Percentiles rank a stretch among this genome's conserved stretches.
Conservation (phyloP, 2,888 invertebrate genomes). For the Augochlorella aurata region DNA sequence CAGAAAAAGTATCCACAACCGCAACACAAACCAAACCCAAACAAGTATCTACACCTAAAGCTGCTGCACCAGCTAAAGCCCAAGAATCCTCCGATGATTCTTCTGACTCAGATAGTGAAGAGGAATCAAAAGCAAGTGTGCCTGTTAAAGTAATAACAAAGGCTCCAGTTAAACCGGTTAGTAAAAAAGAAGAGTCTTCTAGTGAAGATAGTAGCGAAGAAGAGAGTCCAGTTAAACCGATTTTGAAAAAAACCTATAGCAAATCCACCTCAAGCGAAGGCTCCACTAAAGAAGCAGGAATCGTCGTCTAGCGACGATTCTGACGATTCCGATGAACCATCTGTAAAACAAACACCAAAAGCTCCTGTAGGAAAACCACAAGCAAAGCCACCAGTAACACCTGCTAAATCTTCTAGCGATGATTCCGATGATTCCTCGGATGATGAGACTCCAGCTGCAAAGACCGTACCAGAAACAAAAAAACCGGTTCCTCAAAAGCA, state of each 20-base stretch:
- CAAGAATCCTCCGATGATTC: slow-evolving; percentile 69
- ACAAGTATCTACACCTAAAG: slow-evolving; percentile 28
- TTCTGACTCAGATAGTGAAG: slow-evolving; percentile 79
- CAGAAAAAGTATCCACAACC: slow-evolving; percentile 53
- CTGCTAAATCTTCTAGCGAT: slow-evolving; percentile 67
- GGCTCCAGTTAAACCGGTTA: slow-evolving; percentile 49
- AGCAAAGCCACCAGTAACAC: slow-evolving; percentile 25
- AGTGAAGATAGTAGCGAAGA: slow-evolving; percentile 78
- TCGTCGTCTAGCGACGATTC: slow-evolving; percentile 63
- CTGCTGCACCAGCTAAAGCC: slow-evolving; percentile 54
- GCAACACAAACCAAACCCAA: too few species aligned
- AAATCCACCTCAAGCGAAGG: slow-evolving; percentile 39
- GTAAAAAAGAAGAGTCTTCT: slow-evolving; percentile 77
- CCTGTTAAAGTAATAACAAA: slow-evolving; percentile 41
- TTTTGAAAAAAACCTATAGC: slow-evolving; percentile 42
- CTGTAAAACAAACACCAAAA: slow-evolving; percentile 65
- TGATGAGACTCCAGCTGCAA: slow-evolving; percentile 65
- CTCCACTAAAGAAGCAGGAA: slow-evolving; percentile 59
- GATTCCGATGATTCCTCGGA: slow-evolving; percentile 80
- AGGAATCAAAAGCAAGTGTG: slow-evolving; percentile 73
- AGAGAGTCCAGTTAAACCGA: slow-evolving; percentile 51
- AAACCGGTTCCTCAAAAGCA: slow-evolving; percentile 25
- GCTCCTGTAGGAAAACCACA: slow-evolving; percentile 33
- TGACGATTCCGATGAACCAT: slow-evolving; percentile 54
- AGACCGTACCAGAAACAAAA: slow-evolving; percentile 66